Conservation (phyloP, 2,888 invertebrate species). For the Smittia sp. region DNA sequence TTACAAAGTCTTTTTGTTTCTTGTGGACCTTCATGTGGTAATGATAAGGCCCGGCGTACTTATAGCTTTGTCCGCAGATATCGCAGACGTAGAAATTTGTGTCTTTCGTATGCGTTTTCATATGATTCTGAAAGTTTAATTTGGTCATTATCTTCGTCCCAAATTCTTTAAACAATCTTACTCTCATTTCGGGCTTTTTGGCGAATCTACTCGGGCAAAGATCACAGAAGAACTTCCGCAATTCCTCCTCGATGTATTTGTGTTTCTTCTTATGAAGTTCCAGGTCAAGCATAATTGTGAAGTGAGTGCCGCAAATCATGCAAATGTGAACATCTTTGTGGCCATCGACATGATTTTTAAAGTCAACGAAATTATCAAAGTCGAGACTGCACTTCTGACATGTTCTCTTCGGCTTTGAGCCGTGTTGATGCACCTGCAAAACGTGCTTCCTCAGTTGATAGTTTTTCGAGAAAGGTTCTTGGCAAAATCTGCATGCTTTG, state of each 20-base stretch:
- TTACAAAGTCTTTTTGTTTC: neutral
- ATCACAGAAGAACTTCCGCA: neutral
- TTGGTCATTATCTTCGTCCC: no score
- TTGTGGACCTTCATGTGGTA: slow-evolving; percentile 15
- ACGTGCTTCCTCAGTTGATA: slow-evolving; percentile 4
- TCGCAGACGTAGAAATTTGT: slow-evolving; percentile 21
- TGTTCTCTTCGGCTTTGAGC: neutral
- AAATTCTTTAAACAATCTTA: no score
- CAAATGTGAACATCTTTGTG: neutral
- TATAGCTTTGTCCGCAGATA: slow-evolving; percentile 5
- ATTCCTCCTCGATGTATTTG: neutral
- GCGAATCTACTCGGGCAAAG: neutral
- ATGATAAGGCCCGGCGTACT: neutral
- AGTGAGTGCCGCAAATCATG: neutral
- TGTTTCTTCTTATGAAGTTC: neutral
- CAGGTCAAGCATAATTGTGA: neutral
- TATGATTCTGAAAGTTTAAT: neutral
- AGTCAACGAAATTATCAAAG: neutral
- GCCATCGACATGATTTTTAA: neutral
- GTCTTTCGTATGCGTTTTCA: slow-evolving; percentile 18
- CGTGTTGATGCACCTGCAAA: neutral
- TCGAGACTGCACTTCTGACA: neutral
- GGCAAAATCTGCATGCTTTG: neutral
- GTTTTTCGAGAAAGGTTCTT: neutral
- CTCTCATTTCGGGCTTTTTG: slow-evolving; percentile 1